Percentiles rank a stretch among this genome's conserved stretches.
phyloP scores from a whole-genome alignment of 1,140 invertebrate genomes.

The Helicoverpa armigera region DNA sequence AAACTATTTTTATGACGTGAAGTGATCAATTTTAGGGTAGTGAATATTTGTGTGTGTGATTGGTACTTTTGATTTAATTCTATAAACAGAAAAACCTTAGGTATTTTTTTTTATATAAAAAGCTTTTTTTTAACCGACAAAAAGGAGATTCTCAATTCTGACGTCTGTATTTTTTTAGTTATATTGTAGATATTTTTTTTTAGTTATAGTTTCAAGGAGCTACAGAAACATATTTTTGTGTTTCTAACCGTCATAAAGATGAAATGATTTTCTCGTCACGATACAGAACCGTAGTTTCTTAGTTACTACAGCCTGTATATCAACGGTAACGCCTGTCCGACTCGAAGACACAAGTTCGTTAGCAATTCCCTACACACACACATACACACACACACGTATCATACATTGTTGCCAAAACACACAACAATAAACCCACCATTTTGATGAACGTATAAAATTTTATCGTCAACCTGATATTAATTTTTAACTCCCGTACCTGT shows the following conservation, averaged over 20 bases:
- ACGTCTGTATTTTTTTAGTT: no score
- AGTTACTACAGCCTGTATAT: constrained; percentile 8
- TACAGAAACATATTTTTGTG: no score
- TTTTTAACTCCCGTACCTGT: constrained; percentile 8
- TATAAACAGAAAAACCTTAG: no score
- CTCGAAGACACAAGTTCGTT: constrained; percentile 39
- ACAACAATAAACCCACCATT: neutral
- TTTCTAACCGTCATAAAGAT: no score
- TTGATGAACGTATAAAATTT: constrained; percentile 24
- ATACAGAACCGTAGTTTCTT: neutral
- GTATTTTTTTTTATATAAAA: no score
- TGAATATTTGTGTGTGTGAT: neutral
- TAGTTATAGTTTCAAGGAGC: no score
- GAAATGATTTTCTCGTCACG: no score
- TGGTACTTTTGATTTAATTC: no score
- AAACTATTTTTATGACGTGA: neutral
- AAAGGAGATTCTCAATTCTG: no score
- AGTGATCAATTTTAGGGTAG: neutral
- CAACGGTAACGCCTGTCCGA: constrained; percentile 1
- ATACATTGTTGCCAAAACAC: neutral
- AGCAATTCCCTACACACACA: constrained; percentile 16
- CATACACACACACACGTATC: neutral
- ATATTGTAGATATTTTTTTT: no score
- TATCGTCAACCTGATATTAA: constrained; percentile 19
- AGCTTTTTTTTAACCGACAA: no score